These are phyloP conservation scores for Eristalis arbustorum DNA, from an alignment of 2,888 invertebrate species.

Conservation along the genomic window DNA sequence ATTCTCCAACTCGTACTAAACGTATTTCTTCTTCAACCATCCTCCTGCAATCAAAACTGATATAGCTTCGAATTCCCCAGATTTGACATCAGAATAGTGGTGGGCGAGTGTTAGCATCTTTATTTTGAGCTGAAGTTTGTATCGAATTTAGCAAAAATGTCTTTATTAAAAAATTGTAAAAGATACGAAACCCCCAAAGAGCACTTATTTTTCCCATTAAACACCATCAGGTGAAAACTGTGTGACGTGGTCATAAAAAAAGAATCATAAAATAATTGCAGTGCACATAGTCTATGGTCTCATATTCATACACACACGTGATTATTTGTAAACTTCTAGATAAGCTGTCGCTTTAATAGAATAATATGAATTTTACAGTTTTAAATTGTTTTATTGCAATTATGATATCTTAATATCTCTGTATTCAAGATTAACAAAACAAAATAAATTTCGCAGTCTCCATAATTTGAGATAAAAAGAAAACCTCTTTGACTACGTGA, in stretches of 20 bases:
- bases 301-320: background rate
- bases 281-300: background rate
- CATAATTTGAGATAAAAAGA: slow-evolving; percentile 1
- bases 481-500: background rate
- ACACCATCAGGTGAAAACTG: background rate
- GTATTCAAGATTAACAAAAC: background rate
- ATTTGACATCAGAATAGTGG: too few relatives aligned
- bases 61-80: too few relatives aligned
- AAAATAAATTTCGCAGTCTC: background rate
- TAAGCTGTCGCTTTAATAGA: background rate
- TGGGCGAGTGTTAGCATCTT: too few relatives aligned
- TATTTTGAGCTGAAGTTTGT: too few relatives aligned
- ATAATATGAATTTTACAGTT: background rate
- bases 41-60: too few relatives aligned
- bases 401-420: background rate
- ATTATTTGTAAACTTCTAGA: background rate
- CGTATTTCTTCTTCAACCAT: too few relatives aligned
- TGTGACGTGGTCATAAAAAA: background rate
- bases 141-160: too few relatives aligned
- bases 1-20: too few relatives aligned
- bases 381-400: background rate
- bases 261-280: background rate
- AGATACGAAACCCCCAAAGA: too few relatives aligned
- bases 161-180: too few relatives aligned
- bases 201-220: too few relatives aligned